phyloP scores from a whole-genome alignment of 2,113 vertebrate genomes.

The Thamnaconus septentrionalis region DNA sequence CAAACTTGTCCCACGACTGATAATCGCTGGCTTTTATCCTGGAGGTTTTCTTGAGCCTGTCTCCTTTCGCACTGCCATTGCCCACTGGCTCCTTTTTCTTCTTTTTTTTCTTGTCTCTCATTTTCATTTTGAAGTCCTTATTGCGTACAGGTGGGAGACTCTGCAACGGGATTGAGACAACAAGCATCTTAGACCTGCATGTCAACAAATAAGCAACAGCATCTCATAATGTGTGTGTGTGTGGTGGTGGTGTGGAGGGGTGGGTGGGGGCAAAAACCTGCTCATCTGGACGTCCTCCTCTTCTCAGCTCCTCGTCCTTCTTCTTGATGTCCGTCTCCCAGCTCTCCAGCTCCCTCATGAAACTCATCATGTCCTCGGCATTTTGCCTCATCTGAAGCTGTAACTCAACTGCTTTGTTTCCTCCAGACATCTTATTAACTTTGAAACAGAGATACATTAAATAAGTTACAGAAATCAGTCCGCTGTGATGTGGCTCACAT shows the following conservation, averaged over 20 bases:
- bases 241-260: too few species aligned
- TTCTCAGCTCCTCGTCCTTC: slow-evolving; percentile 85
- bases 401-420: slow-evolving; percentile 86
- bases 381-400: slow-evolving; percentile 93
- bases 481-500: too few species aligned
- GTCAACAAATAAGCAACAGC: not conserved
- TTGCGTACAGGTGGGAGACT: slow-evolving; percentile 90
- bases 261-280: slow-evolving; percentile 66
- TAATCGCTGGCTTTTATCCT: slow-evolving; percentile 91
- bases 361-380: slow-evolving; percentile 90
- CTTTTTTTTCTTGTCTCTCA: slow-evolving; percentile 78
- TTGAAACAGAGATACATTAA: slow-evolving; percentile 25
- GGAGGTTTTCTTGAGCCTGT: slow-evolving; percentile 76
- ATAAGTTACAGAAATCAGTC: not conserved
- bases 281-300: slow-evolving; percentile 59
- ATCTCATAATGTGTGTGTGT: too few species aligned
- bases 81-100: slow-evolving; percentile 28
- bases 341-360: slow-evolving; percentile 87
- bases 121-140: slow-evolving; percentile 87
- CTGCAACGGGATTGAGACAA: slow-evolving; percentile 52
- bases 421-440: slow-evolving; percentile 77
- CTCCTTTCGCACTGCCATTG: slow-evolving; percentile 70
- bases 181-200: not conserved
- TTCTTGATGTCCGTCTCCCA: slow-evolving; percentile 94
- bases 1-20: slow-evolving; percentile 92